phyloP scores from a whole-genome alignment of 92 coral and sea anemone species.

The Pocillopora grandis region DNA sequence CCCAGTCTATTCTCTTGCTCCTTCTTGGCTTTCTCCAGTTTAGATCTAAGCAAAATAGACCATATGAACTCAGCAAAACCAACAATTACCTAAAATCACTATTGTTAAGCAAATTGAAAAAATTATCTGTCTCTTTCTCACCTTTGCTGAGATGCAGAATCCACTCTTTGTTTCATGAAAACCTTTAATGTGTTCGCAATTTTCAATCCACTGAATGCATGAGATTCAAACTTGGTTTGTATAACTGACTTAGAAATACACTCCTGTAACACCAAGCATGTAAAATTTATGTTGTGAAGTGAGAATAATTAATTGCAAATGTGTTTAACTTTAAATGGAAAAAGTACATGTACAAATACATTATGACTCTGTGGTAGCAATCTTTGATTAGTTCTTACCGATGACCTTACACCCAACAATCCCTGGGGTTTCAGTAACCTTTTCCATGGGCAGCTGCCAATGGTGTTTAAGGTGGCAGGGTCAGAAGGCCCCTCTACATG shows the following conservation, averaged over 20 bases:
- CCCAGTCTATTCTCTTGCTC: constrained; percentile 86
- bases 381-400: too few species aligned
- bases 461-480: too few species aligned
- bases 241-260: constrained; percentile 98
- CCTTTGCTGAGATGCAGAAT: constrained; percentile 89
- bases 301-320: too few species aligned
- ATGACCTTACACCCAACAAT: too few species aligned
- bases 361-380: too few species aligned
- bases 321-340: too few species aligned
- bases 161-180: constrained; percentile 83
- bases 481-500: too few species aligned
- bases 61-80: background rate
- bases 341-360: too few species aligned
- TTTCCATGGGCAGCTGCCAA: too few species aligned
- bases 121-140: background rate
- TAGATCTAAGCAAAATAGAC: constrained; percentile 40
- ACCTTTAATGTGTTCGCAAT: constrained; percentile 67
- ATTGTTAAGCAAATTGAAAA: background rate
- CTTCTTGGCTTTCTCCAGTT: constrained; percentile 71
- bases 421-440: too few species aligned
- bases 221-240: constrained; percentile 96
- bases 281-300: background rate
- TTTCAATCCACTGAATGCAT: constrained; percentile 87
- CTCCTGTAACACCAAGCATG: constrained; percentile 54
- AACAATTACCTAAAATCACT: background rate